phyloP scores from a whole-genome alignment of 2,888 invertebrate genomes.

The Anorthoa munda region DNA sequence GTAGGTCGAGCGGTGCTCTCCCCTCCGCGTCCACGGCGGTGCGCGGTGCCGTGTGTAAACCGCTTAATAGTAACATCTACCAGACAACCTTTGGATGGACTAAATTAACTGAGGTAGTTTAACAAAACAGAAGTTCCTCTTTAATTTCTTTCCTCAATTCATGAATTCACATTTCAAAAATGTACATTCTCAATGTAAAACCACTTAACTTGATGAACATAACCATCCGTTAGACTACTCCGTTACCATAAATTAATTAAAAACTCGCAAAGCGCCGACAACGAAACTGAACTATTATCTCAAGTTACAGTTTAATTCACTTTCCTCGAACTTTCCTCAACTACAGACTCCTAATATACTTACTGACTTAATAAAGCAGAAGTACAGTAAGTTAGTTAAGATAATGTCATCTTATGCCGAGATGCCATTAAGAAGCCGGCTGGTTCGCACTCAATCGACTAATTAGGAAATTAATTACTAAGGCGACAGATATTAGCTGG shows the following conservation, averaged over 20 bases:
- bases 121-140: not conserved
- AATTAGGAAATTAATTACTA: slow-evolving; percentile 77
- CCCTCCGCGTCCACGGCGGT: too few relatives aligned
- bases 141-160: not conserved
- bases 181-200: slow-evolving; percentile 7
- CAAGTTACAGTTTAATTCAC: slow-evolving; percentile 50
- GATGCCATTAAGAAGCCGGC: slow-evolving; percentile 74
- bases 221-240: slow-evolving; percentile 25
- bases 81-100: too few relatives aligned
- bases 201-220: slow-evolving; percentile 4
- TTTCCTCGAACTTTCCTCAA: slow-evolving; percentile 51
- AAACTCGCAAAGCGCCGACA: slow-evolving; percentile 42
- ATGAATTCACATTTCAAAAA: not conserved
- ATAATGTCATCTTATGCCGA: slow-evolving; percentile 74
- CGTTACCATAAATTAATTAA: slow-evolving; percentile 39
- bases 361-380: slow-evolving; percentile 65
- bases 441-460: slow-evolving; percentile 72
- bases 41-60: too few relatives aligned
- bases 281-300: slow-evolving; percentile 48
- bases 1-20: too few relatives aligned
- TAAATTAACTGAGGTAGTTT: not conserved
- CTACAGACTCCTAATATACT: slow-evolving; percentile 60
- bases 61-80: too few relatives aligned
- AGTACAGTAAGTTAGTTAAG: slow-evolving; percentile 68
- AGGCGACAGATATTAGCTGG: slow-evolving; percentile 74